Base-by-base conservation (phyloP, 64 coral and sea anemone genomes). In the Stylophora pistillata region DNA sequence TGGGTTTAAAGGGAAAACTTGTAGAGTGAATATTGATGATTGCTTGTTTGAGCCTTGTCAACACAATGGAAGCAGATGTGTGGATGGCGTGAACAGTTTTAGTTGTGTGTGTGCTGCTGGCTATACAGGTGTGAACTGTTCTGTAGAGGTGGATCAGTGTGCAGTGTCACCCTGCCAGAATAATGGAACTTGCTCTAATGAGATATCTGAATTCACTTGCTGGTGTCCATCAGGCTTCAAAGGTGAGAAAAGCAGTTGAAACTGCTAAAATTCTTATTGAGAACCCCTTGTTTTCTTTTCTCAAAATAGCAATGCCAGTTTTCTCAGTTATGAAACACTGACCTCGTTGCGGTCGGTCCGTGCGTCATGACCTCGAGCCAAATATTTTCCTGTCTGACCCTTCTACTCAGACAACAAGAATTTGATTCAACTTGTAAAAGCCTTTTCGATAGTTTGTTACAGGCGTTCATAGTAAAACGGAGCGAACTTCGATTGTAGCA, bases 1-100 rank as follows among this genome's bases (percentile, higher is more conserved):
- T n/a, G 92, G 92, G 29, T 94, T 89, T 63, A 78, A 37, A 3
- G 92, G 92, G 41, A 86, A 85, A 53, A 89, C 78, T 15, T 94
- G 92, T 79, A 58, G 64, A 71, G 56, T 78, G 15, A 83, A 87
- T 10, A 68, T 89, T 56, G 92, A 94, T 72, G 70, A 88, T 74
- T 94, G 92, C 55, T 52, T 74, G 13, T 17, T 54, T 9, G 17
- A 85, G 16, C 92, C 87, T 32, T 94, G 92, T 79, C 56, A 62
- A 30, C 89, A 94, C 55, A 94, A 94, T 79, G 92, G 87, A 0
- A 86, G 79, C n/a, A 89, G 72, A 57, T 71, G 79, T 77, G 57
- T 76, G 79, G 79, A 94, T 86, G 74, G 60, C 1, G 59, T 89
- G 10, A 85, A 73, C 16, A 34, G 77, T 6, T 94, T 89, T 27